Conservation (phyloP, 2,888 invertebrate species). For the Leptinotarsa peninsularis region DNA sequence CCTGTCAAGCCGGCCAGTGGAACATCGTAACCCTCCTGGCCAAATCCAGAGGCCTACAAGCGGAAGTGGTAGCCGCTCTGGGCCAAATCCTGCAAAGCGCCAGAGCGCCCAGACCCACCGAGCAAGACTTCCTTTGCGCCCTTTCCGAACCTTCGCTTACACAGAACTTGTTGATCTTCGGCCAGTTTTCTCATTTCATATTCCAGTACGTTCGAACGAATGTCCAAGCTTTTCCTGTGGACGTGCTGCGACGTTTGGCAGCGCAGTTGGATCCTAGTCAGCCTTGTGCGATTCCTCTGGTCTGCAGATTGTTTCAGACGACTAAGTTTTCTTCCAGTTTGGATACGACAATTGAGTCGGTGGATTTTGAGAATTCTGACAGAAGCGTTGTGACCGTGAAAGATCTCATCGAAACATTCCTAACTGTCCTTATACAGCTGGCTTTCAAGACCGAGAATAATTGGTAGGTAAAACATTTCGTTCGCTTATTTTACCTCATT, state of each 20-base stretch:
- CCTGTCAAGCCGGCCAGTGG: constrained; percentile 74
- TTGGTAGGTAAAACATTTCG: not conserved
- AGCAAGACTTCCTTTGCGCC: constrained; percentile 60
- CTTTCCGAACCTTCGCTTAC: constrained; percentile 63
- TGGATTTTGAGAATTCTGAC: constrained; percentile 63
- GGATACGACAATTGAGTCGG: constrained; percentile 68
- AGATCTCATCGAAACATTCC: constrained; percentile 69
- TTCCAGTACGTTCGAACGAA: constrained; percentile 60
- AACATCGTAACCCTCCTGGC: constrained; percentile 69
- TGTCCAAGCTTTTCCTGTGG: constrained; percentile 57
- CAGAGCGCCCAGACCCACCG: constrained; percentile 54
- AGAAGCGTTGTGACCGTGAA: constrained; percentile 57
- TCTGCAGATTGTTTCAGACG: constrained; percentile 61
- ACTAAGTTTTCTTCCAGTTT: constrained; percentile 64
- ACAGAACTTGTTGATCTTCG: constrained; percentile 61
- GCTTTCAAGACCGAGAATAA: constrained; percentile 62
- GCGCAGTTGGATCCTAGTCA: constrained; percentile 74
- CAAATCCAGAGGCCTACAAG: constrained; percentile 68
- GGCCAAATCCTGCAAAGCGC: constrained; percentile 67
- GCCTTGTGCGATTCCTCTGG: constrained; percentile 67
- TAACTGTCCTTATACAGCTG: constrained; percentile 66
- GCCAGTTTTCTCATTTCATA: constrained; percentile 59
- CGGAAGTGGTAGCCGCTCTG: constrained; percentile 70
- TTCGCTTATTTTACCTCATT: too few species aligned
- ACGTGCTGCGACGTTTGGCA: constrained; percentile 67